Conservation (phyloP, 1,140 invertebrate species). For the Caenorhabditis remanei region DNA sequence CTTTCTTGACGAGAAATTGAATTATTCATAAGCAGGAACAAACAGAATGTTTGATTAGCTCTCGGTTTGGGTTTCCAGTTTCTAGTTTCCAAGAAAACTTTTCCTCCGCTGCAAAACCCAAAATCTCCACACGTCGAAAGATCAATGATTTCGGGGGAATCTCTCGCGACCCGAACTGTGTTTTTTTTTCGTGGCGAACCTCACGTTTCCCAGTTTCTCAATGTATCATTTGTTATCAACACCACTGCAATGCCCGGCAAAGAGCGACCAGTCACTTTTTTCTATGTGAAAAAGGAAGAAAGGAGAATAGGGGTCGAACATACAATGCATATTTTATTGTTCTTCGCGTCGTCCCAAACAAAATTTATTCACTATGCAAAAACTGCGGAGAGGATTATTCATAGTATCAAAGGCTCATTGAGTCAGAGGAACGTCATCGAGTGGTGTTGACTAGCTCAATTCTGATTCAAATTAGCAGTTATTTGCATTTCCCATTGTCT, state of each 20-base stretch:
- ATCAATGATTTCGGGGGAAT: slow-evolving; percentile 39
- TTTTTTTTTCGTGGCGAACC: slow-evolving; percentile 8
- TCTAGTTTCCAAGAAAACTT: slow-evolving; percentile 4
- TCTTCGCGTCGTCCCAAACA: not conserved
- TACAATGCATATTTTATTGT: slow-evolving; percentile 48
- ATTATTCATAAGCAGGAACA: slow-evolving; percentile 45
- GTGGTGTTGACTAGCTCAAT: not conserved
- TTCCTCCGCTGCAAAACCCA: no score
- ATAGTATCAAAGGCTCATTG: not conserved
- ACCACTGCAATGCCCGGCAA: not conserved
- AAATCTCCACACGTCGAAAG: slow-evolving; percentile 13
- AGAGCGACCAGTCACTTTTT: slow-evolving; percentile 43
- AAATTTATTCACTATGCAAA: slow-evolving; percentile 20
- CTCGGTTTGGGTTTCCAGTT: not conserved
- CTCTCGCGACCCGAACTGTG: slow-evolving; percentile 14
- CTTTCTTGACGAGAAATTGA: slow-evolving; percentile 21
- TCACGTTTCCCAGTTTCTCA: slow-evolving; percentile 37
- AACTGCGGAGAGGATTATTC: not conserved
- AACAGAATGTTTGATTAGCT: slow-evolving; percentile 16
- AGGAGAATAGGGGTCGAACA: slow-evolving; percentile 3
- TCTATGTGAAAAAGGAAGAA: not conserved
- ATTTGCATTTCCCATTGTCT: not conserved
- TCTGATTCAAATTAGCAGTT: not conserved
- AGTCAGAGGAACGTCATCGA: not conserved
- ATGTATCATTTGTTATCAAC: slow-evolving; percentile 46